Evolutionary conservation across 2,797 vertebrate genomes (phyloP), one percentile per base, ranked within the genome.

Genomic region (Sciurus carolinensis): DNA sequence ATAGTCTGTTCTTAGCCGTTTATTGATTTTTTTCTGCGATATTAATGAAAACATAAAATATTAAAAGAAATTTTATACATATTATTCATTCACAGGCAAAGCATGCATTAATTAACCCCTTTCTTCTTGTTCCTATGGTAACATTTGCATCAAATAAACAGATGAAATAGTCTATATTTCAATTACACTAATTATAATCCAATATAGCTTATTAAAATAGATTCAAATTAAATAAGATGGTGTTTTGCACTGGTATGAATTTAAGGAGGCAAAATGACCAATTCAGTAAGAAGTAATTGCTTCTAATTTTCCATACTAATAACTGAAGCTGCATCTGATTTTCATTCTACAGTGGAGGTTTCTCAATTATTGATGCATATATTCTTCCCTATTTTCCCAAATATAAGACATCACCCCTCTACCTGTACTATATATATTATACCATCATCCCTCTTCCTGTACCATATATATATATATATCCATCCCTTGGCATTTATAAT

Each of bases 111-210:
- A 97, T 96, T 92, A 13, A 96, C 44, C 94, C 62, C 84, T 96
- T 98, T n/a, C 52, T 97, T 18, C 67, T 81, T 88, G 94, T 98
- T 97, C 75, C 95, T 97, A 97, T 97, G 96, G 95, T 36, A 97
- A 98, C 93, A 97, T 54, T 91, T 95, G 28, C 85, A 97, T 94
- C 92, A n/a, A 97, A 97, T 97, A 98, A 98, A 97, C 66, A 97
- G n/a, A 95, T 96, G 52, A 93, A 87, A 87, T 97, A 97, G 92
- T 98, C 98, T 97, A 92, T 97, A 95, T 98, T 98, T 64, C 90
- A 98, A 96, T 97, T 97, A 88, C 91, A 97, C 92, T 98, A 95
- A 98, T 98, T 97, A 98, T 97, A 97, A 98, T 97, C 96, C 83
- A 98, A 92, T 97, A 93, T 97, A 94, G 90, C 72, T 92, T 72